These are phyloP conservation scores for Coenobita brevimanus DNA, from an alignment of 1,140 invertebrate species.

Conservation along the genomic window DNA sequence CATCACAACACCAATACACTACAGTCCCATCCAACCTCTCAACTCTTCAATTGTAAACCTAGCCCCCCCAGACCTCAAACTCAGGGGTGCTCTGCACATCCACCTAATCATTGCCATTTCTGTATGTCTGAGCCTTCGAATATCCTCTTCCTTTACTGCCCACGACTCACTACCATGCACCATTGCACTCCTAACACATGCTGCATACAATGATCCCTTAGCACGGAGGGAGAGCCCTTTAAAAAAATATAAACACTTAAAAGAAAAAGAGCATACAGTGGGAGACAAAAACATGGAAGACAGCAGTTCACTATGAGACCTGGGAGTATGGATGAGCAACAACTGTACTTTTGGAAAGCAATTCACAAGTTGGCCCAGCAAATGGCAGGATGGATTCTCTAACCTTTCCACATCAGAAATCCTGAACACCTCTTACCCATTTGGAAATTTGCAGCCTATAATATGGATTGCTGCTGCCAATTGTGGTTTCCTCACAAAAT, in stretches of 20 bases:
- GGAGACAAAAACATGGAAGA: not conserved
- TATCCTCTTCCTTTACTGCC: no score
- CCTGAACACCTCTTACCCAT: not conserved
- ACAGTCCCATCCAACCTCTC: no score
- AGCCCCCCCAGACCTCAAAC: no score
- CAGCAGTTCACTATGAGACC: not conserved
- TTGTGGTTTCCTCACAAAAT: not conserved
- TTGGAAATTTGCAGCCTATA: not conserved
- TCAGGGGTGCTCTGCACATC: no score
- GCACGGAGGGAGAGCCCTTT: no score
- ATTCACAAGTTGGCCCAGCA: not conserved
- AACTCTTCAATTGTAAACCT: no score
- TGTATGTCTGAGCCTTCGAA: no score
- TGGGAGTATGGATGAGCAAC: not conserved
- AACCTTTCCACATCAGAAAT: not conserved
- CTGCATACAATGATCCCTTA: no score
- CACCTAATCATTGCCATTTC: no score
- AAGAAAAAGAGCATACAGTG: not conserved
- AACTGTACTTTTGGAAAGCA: not conserved
- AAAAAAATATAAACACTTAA: not conserved
- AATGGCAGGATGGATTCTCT: not conserved
- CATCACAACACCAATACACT: no score
- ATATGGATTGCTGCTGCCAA: not conserved
- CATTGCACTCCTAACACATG: no score
- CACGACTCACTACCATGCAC: no score